Base-by-base conservation (phyloP, 2,797 vertebrate genomes). In the Hypotaenidia philippensis region DNA sequence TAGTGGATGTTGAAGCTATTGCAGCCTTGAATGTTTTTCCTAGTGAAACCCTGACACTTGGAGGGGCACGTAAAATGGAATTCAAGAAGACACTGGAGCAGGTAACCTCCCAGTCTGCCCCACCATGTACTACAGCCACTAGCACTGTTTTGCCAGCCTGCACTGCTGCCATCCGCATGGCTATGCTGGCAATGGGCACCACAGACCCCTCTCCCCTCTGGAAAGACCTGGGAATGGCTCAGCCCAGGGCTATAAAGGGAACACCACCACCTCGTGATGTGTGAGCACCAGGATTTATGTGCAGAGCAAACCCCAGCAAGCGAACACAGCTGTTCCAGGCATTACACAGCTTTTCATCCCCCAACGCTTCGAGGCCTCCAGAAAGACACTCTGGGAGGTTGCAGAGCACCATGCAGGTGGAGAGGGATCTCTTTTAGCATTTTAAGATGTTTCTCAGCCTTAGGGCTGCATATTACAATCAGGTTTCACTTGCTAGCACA, bases 251-350 rank as follows among this genome's bases (percentile, higher is more conserved):
- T 74, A 2, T 27, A 12, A 72, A 60, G 75, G 63, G 61, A 87
- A 47, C 9, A 0, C 36, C 84, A 61, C 47, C 72, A 55, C 34
- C 44, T 61, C 44, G 6, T 9, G 49, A 7, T 21, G 40, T 55
- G 65, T 10, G 57, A 70, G 59, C 0, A 0, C 8, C 0, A 1
- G 65, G 53, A 64, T 75, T 89, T 29, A 14, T 2, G 1, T 10
- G 20, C 71, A 71, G 55, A 87, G 75, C 36, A 27, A 32, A 55
- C 32, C 34, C 55, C 32, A 23, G 38, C 44, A 17, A 82, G 52
- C 1, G 1, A 66, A 27, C 26, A 1, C 95, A 89, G 76, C 83
- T 94, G 61, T 10, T 87, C 6, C 69, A 68, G 57, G 69, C 55
- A 18, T 76, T 76, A 9, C 68, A 26, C 25, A 9, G 53, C 47